These are phyloP conservation scores for Xylocopa sonorina DNA, from an alignment of 1,140 invertebrate species.

Conservation along the genomic window DNA sequence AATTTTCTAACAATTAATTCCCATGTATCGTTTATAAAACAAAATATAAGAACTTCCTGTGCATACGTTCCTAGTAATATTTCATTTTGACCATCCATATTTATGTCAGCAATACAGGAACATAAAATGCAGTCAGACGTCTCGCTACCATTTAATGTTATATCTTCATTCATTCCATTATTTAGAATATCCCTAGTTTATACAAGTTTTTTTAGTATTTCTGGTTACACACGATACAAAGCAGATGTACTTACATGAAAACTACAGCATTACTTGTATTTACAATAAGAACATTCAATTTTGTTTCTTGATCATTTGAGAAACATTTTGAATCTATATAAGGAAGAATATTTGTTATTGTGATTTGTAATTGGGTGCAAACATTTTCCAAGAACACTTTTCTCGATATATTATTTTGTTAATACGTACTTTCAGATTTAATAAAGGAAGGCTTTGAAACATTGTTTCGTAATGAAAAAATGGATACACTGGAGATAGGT, in stretches of 20 bases:
- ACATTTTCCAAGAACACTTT: background rate
- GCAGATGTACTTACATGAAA: constrained; percentile 82
- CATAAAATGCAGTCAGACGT: constrained; percentile 84
- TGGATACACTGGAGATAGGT: constrained; percentile 83
- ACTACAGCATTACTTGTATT: constrained; percentile 84
- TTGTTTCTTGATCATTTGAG: constrained; percentile 52
- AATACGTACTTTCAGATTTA: constrained; percentile 57
- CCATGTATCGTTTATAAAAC: constrained; percentile 80
- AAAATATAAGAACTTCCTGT: constrained; percentile 85
- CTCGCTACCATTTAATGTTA: constrained; percentile 82
- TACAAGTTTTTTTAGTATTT: constrained; percentile 26
- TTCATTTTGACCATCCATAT: constrained; percentile 89
- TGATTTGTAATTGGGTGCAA: background rate
- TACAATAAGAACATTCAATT: constrained; percentile 84
- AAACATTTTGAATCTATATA: constrained; percentile 45
- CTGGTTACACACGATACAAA: constrained; percentile 35
- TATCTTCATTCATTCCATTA: constrained; percentile 82
- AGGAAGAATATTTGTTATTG: background rate
- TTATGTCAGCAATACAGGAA: constrained; percentile 86
- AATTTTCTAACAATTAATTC: constrained; percentile 79
- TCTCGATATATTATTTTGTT: constrained; percentile 8
- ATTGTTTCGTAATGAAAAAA: constrained; percentile 80
- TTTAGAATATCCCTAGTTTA: constrained; percentile 83
- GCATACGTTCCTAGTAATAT: constrained; percentile 88
- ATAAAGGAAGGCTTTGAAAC: constrained; percentile 67